phyloP scores from a whole-genome alignment of 2,888 invertebrate genomes.

The Anthophora plumipes region DNA sequence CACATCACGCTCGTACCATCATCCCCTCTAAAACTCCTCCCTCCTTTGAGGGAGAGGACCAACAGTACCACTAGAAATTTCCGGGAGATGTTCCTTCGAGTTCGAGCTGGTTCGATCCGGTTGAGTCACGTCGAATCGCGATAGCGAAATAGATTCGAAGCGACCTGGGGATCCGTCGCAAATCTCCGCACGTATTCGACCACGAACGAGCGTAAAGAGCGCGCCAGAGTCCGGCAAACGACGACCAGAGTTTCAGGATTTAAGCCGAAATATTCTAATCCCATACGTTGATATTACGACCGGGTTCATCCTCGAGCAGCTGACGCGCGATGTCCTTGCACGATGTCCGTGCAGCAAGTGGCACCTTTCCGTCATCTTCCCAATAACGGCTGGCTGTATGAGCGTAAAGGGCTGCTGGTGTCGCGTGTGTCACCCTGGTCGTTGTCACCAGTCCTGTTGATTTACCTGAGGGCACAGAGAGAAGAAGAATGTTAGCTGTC shows the following conservation, averaged over 20 bases:
- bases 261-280: constrained; percentile 31
- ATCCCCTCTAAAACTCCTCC: background rate
- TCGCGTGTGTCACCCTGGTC: constrained; percentile 92
- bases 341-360: constrained; percentile 88
- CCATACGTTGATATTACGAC: constrained; percentile 90
- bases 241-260: background rate
- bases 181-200: constrained; percentile 25
- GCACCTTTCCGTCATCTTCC: constrained; percentile 92
- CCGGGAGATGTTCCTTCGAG: background rate
- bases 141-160: background rate
- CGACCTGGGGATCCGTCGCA: background rate
- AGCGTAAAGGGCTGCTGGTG: constrained; percentile 91
- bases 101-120: background rate
- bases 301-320: constrained; percentile 91
- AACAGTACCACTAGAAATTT: background rate
- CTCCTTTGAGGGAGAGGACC: background rate
- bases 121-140: constrained; percentile 19
- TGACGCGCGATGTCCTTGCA: constrained; percentile 93
- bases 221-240: background rate
- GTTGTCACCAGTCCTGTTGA: constrained; percentile 93
- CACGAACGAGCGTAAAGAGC: background rate
- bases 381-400: constrained; percentile 91
- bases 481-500: background rate
- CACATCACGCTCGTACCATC: background rate
- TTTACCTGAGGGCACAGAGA: constrained; percentile 86